Base-by-base conservation (phyloP, 2,797 vertebrate species). In the Megaceryle alcyon region DNA sequence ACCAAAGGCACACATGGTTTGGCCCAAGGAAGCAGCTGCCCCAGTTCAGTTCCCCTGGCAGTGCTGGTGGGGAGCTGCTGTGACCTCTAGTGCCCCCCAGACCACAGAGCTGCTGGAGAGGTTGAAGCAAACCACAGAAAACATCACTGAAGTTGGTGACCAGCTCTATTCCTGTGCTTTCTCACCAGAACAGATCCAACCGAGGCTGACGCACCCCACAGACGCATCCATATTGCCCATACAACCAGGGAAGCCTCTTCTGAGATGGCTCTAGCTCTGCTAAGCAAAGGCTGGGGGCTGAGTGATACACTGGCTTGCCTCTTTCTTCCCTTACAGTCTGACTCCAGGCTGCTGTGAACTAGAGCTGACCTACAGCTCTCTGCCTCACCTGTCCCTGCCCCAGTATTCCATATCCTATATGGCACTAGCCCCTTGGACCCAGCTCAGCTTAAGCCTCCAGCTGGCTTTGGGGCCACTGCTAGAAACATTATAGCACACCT, bases 401-500 rank as follows among this genome's bases (percentile, higher is more conserved):
- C 17, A 7, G 73, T 70, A 90, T 94, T 94, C 88, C 56, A 73
- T 92, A 95, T 95, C 82, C 94, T 96, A 77, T 70, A 92, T 91
- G 92, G 94, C 95, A 97, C 53, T 81, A 94, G 48, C 73, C 56
- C 48, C 90, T 91, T 94, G 95, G 95, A 94, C 61, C 14, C 41
- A 54, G 81, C 70, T 92, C 80, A 92, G 77, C 68, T 95, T 70
- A 79, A 94, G 91, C 73, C 83, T 96, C 95, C 96, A 94, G 91
- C 92, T 96, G 95, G 91, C 96, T 95, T 95, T 90, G 82, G 37
- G 25, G 90, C 90, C 89, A 59, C 97, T 98, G 97, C 87, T 97
- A 97, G 94, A 97, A 96, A 96, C 90, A 97, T 98, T 97, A 97
- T 92, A 94, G 97, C 97, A 97, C 98, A 98, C 97, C 98, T 98